Percentiles rank a stretch among this genome's conserved stretches.
phyloP scores from a whole-genome alignment of 2,888 invertebrate species.

The Drosophila demipolita region DNA sequence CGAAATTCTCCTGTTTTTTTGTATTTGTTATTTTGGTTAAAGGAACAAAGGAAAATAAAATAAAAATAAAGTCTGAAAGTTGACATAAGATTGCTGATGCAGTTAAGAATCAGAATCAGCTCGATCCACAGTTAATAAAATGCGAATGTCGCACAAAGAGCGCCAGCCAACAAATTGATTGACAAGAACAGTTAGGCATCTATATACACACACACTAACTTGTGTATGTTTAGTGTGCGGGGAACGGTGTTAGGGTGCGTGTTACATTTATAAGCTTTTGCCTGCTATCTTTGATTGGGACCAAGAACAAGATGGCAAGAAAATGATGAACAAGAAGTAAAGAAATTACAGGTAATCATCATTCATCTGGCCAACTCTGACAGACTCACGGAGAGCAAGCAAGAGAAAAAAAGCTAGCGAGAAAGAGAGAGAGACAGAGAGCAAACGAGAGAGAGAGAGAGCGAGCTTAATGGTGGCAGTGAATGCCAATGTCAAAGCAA shows the following conservation, averaged over 20 bases:
- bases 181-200: constrained; percentile 35
- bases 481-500: constrained; percentile 81
- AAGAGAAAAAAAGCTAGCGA: constrained; percentile 9
- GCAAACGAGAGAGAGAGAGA: constrained; percentile 18
- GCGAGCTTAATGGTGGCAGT: constrained; percentile 30
- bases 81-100: constrained; percentile 2
- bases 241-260: constrained; percentile 28
- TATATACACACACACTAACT: background rate
- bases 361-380: constrained; percentile 43
- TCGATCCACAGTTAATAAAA: constrained; percentile 53
- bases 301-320: constrained; percentile 41
- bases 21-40: background rate
- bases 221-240: background rate
- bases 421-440: constrained; percentile 14
- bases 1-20: constrained; percentile 45
- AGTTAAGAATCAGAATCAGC: constrained; percentile 13
- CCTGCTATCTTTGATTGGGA: constrained; percentile 32
- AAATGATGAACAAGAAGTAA: constrained; percentile 13
- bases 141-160: constrained; percentile 30
- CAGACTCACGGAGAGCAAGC: background rate
- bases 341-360: constrained; percentile 48
- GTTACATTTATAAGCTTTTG: constrained; percentile 56
- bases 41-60: constrained; percentile 55
- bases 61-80: constrained; percentile 7
- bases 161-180: constrained; percentile 40